Conservation (phyloP, 1,140 invertebrate species). For the Papilio polyxenes region DNA sequence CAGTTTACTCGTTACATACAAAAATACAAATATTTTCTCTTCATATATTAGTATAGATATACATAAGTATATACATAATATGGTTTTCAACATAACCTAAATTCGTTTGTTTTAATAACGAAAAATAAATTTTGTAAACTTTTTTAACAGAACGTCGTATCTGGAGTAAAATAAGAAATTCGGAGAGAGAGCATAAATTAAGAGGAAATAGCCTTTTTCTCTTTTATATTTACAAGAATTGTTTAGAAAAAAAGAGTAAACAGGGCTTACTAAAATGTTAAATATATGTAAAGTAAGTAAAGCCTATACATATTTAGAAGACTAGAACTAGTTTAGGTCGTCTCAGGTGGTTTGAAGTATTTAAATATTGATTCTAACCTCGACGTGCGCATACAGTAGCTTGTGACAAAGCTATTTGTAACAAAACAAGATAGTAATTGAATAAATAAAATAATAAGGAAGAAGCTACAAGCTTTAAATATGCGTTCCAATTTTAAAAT, state of each 20-base stretch:
- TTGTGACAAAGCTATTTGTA: neutral
- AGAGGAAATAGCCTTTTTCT: neutral
- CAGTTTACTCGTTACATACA: too few relatives aligned
- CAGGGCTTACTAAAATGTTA: neutral
- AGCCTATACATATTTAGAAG: neutral
- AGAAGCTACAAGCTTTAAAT: neutral
- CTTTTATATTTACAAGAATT: too few relatives aligned
- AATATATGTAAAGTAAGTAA: neutral
- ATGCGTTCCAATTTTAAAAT: neutral
- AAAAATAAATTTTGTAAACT: neutral
- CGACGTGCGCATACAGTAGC: neutral
- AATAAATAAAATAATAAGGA: too few relatives aligned
- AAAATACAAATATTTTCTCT: too few relatives aligned
- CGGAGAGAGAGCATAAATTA: neutral
- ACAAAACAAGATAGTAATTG: too few relatives aligned
- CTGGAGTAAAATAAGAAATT: neutral
- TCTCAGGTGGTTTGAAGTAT: neutral
- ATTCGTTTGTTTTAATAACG: neutral
- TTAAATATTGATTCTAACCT: constrained; percentile 17
- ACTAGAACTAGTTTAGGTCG: neutral
- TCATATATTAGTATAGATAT: too few relatives aligned
- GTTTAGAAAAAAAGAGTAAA: neutral
- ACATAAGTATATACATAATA: too few relatives aligned
- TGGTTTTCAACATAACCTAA: neutral
- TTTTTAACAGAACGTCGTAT: neutral